Evolutionary conservation across 2,888 invertebrate species (phyloP).

Genomic region (Phoenoteleia sp.): DNA sequence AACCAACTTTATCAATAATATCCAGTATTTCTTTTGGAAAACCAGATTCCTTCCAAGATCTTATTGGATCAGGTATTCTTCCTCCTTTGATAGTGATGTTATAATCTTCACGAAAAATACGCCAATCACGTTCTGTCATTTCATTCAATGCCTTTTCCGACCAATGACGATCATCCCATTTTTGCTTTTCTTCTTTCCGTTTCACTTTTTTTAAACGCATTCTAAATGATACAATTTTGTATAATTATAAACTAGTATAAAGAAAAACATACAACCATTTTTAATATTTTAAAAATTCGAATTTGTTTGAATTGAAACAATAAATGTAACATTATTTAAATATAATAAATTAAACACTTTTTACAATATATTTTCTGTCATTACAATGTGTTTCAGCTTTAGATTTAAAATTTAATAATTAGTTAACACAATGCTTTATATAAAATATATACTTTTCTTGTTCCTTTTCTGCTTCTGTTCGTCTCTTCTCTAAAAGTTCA

Average conservation of each 20-base stretch:
- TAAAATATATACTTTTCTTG: slow-evolving; percentile 91
- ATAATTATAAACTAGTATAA: slow-evolving; percentile 28
- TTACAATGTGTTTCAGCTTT: too few relatives aligned
- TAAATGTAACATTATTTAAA: too few relatives aligned
- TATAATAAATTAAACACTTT: too few relatives aligned
- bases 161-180: slow-evolving; percentile 99
- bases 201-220: slow-evolving; percentile 96
- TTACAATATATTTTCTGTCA: too few relatives aligned
- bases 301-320: too few relatives aligned
- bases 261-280: too few relatives aligned
- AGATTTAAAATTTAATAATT: too few relatives aligned
- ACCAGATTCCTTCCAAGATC: slow-evolving; percentile 97
- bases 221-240: too few relatives aligned
- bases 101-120: slow-evolving; percentile 99
- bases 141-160: slow-evolving; percentile 97
- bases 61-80: slow-evolving; percentile 97
- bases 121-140: slow-evolving; percentile 99
- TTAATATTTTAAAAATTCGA: too few relatives aligned
- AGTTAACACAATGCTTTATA: too few relatives aligned
- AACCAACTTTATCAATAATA: slow-evolving; percentile 97
- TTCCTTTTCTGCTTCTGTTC: slow-evolving; percentile 98
- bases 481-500: slow-evolving; percentile 96
- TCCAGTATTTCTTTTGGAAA: slow-evolving; percentile 97
- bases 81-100: slow-evolving; percentile 99
- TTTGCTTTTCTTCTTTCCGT: slow-evolving; percentile 98